phyloP scores from a whole-genome alignment of 2,888 invertebrate genomes.

The Petrolisthes cinctipes region DNA sequence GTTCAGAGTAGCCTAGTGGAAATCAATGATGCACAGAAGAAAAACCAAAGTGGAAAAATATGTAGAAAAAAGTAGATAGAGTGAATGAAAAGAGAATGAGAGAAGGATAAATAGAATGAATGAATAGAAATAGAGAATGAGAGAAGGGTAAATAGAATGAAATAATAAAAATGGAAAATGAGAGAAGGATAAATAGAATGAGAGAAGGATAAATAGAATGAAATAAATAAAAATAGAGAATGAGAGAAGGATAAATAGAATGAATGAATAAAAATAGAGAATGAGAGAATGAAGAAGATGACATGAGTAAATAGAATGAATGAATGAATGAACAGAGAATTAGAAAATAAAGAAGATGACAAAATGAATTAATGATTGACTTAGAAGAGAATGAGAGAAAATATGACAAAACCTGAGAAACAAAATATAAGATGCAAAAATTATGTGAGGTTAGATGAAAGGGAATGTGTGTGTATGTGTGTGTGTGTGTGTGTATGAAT shows the following conservation, averaged over 20 bases:
- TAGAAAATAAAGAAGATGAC: too few species aligned
- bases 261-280: not conserved
- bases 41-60: not conserved
- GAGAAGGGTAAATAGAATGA: not conserved
- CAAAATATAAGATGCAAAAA: too few species aligned
- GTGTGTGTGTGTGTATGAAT: too few species aligned
- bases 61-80: not conserved
- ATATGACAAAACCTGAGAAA: too few species aligned
- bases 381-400: too few species aligned
- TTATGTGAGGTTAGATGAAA: too few species aligned
- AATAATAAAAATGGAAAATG: not conserved
- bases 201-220: not conserved
- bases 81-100: conserved; percentile 25
- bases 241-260: not conserved
- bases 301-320: too few species aligned
- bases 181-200: not conserved
- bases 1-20: too few species aligned
- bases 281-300: too few species aligned
- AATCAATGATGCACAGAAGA: not conserved
- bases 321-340: too few species aligned
- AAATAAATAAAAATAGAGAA: not conserved
- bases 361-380: too few species aligned
- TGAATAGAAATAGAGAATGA: not conserved
- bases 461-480: too few species aligned
- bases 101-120: conserved; percentile 11